Conservation (phyloP, 2,888 invertebrate species). For the Lithophane semibrunnea region DNA sequence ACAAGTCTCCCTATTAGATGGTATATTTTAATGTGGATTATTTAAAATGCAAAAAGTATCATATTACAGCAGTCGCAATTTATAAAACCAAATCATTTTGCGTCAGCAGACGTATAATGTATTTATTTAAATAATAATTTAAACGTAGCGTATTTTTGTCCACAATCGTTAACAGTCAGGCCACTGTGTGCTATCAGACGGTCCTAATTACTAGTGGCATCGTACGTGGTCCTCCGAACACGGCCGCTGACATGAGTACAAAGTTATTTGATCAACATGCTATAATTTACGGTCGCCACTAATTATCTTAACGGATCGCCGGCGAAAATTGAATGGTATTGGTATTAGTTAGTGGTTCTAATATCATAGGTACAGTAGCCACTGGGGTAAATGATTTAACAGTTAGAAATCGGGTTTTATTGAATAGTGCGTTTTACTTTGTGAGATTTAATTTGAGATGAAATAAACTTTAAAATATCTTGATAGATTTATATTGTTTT, state of each 20-base stretch:
- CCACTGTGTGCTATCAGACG: constrained; percentile 51
- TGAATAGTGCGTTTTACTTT: background rate
- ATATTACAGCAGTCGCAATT: background rate
- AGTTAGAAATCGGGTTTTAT: background rate
- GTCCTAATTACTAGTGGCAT: constrained; percentile 55
- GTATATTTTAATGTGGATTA: background rate
- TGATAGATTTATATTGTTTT: background rate
- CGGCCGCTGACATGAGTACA: constrained; percentile 54
- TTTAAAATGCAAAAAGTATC: background rate
- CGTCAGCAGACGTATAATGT: background rate
- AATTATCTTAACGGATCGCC: constrained; percentile 54
- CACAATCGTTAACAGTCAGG: background rate
- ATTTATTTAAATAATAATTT: background rate
- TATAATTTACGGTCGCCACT: constrained; percentile 55
- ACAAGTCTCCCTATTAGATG: background rate
- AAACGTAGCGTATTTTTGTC: constrained; percentile 17
- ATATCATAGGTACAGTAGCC: background rate
- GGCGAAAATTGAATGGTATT: constrained; percentile 45
- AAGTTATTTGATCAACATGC: constrained; percentile 62
- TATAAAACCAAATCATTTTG: background rate
- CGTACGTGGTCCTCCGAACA: constrained; percentile 42
- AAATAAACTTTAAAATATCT: background rate
- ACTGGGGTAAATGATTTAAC: background rate
- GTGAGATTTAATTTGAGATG: background rate
- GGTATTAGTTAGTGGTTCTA: constrained; percentile 13